These are phyloP conservation scores for Polyergus mexicanus DNA, from an alignment of 1,140 invertebrate genomes.

Conservation along the genomic window DNA sequence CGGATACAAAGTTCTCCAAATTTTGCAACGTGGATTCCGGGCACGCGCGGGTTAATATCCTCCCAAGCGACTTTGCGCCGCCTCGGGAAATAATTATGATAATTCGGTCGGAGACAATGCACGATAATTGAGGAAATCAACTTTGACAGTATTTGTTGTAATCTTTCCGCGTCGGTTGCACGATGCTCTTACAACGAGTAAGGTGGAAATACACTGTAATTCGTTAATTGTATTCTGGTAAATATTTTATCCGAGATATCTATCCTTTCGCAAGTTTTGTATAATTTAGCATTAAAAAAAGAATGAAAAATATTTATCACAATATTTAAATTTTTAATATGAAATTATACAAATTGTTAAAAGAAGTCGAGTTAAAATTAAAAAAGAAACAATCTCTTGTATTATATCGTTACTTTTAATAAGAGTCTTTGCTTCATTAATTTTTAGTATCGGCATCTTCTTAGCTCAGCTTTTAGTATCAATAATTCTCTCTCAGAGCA, in stretches of 20 bases:
- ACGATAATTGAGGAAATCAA: constrained; percentile 35
- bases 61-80: constrained; percentile 25
- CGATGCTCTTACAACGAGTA: not conserved
- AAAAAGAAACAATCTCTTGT: too few species aligned
- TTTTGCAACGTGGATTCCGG: constrained; percentile 38
- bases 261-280: not conserved
- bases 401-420: too few species aligned
- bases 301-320: too few species aligned
- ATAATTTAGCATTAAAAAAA: not conserved
- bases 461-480: too few species aligned
- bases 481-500: not conserved
- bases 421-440: too few species aligned
- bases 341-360: too few species aligned
- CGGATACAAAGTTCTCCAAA: constrained; percentile 37
- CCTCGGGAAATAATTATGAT: constrained; percentile 48
- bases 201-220: not conserved
- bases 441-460: too few species aligned
- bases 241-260: not conserved
- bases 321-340: too few species aligned
- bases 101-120: not conserved
- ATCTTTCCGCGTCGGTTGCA: not conserved
- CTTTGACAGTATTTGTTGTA: not conserved
- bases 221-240: not conserved
- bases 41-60: constrained; percentile 32
- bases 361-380: too few species aligned